Conservation (phyloP, 2,797 vertebrate genomes). For the Poeciliopsis paucimaculata region DNA sequence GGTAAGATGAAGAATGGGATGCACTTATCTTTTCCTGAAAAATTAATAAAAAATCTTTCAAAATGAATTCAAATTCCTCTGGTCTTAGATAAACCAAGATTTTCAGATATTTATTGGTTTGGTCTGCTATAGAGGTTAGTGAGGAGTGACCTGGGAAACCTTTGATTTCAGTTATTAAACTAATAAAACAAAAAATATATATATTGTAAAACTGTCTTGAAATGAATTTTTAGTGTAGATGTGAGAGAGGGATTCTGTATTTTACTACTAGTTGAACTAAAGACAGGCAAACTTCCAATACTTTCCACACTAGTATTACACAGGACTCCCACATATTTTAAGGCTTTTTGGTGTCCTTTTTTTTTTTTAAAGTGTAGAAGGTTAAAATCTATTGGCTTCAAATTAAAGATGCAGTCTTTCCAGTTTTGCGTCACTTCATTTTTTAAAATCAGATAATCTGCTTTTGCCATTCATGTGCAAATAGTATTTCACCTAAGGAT, state of each 20-base stretch:
- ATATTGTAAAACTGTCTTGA: not conserved
- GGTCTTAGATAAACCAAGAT: not conserved
- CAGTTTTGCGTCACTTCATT: not conserved
- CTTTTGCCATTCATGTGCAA: not conserved
- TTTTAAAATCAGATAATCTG: not conserved
- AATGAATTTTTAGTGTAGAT: not conserved
- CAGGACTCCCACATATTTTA: not conserved
- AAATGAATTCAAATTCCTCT: not conserved
- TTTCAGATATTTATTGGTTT: not conserved
- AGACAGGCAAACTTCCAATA: too few relatives aligned
- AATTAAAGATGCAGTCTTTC: not conserved
- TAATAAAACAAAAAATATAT: not conserved
- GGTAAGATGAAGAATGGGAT: conserved; percentile 74
- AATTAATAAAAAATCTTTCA: too few relatives aligned
- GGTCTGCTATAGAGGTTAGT: not conserved
- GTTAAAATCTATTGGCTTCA: not conserved
- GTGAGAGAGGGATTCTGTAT: not conserved
- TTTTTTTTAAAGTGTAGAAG: not conserved
- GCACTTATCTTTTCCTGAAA: not conserved
- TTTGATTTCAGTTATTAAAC: not conserved
- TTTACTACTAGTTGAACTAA: not conserved
- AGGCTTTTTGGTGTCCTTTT: not conserved
- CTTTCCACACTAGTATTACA: not conserved
- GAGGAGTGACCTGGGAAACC: not conserved
- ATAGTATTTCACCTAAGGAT: not conserved